Evolutionary conservation across 2,797 vertebrate species (phyloP), one percentile per base, ranked within the genome.

Genomic region (Limosa lapponica): DNA sequence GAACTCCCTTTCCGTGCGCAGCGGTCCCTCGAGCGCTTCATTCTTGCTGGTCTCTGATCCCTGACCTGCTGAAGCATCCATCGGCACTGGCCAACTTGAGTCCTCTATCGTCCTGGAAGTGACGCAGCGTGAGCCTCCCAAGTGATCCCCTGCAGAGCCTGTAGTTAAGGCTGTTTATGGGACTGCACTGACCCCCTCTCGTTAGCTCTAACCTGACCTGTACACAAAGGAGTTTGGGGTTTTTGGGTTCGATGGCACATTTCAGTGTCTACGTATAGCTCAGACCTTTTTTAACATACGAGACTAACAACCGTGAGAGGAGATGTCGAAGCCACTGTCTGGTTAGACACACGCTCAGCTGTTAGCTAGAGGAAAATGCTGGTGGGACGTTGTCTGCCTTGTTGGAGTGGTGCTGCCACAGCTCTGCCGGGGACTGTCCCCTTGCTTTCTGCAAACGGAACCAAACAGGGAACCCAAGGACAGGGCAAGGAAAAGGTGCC

Each of bases 261-360:
- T 57, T 36, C 11, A 11, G 48, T 55, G 52, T n/a, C 51, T 28
- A 10, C 59, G 14, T 14, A 1, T 32, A 25, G 75, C 52, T 83
- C 57, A 16, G 61, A 8, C 30, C 32, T 59, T 46, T 32, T 36
- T 7, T 19, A 41, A 28, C 7, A 0, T 2, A 4, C 0, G 10
- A 14, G 71, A 32, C 5, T 10, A 30, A 25, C 19, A 34, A 9
- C 69, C 17, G 19, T 4, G 24, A 48, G 82, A 52, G 71, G 34
- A 65, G 71, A 8, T 25, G 54, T 23, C 32, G 14, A 16, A 39
- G 82, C 41, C 8, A 0, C 30, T 34, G n/a, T 11, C 65, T 16
- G 4, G 19, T 57, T 7, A 10, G 51, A 11, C 7, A 0, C 5
- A 3, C 23, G 16, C 28, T 28, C 46, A 15, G 73, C 2, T 23